Evolutionary conservation across 2,113 vertebrate genomes (phyloP).

Genomic region (Morone saxatilis): DNA sequence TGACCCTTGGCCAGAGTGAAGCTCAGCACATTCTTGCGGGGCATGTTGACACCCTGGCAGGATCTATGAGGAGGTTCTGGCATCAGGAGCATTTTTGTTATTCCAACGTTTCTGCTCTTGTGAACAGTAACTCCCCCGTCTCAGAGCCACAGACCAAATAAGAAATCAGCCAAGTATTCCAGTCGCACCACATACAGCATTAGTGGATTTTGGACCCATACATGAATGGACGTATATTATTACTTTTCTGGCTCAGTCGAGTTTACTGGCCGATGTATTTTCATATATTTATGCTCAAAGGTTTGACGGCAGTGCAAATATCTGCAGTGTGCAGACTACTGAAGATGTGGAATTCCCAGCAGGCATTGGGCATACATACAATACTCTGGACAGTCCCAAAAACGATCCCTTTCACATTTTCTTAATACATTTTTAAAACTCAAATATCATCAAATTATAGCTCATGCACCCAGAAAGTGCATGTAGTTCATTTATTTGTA

Average conservation of each 20-base stretch:
- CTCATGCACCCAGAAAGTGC: neutral
- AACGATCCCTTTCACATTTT: constrained; percentile 6
- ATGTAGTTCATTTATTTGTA: too few relatives aligned
- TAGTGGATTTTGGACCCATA: constrained; percentile 53
- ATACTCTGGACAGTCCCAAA: neutral
- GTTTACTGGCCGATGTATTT: constrained; percentile 41
- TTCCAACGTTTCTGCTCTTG: constrained; percentile 70
- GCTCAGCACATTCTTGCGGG: constrained; percentile 78
- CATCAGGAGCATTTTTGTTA: constrained; percentile 75
- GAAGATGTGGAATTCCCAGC: constrained; percentile 21
- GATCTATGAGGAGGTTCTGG: constrained; percentile 75
- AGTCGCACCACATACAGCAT: constrained; percentile 58
- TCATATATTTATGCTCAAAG: constrained; percentile 30
- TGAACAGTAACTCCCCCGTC: constrained; percentile 63
- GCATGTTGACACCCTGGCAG: constrained; percentile 79
- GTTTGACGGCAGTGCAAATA: constrained; percentile 19
- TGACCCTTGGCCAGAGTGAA: constrained; percentile 51
- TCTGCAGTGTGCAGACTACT: constrained; percentile 5
- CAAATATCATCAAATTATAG: constrained; percentile 4
- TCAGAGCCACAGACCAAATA: constrained; percentile 64
- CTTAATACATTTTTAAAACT: constrained; percentile 9
- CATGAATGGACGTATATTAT: constrained; percentile 52
- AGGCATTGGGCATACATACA: neutral
- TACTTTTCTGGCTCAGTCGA: constrained; percentile 49
- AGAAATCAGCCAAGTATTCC: constrained; percentile 57